These are phyloP conservation scores for Xestoiulus laeticollis DNA, from an alignment of 2,888 invertebrate genomes.

Conservation along the genomic window DNA sequence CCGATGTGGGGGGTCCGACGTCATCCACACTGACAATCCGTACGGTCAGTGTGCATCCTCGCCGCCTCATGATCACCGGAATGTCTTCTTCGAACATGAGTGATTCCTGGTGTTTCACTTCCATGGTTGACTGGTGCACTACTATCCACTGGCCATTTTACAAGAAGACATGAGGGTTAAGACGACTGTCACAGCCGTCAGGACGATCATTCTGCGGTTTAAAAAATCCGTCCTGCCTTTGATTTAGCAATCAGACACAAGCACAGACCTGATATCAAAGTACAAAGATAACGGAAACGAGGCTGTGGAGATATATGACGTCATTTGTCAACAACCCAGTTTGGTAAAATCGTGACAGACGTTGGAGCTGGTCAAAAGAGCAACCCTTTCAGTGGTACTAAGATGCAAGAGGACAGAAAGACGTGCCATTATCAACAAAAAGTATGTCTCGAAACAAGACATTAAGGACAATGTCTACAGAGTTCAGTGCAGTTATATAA, in stretches of 20 bases:
- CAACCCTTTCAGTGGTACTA: background rate
- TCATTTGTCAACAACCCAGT: background rate
- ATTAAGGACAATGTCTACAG: background rate
- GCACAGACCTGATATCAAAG: background rate
- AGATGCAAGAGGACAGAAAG: background rate
- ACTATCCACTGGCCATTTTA: background rate
- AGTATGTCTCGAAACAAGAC: background rate
- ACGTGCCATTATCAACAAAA: background rate
- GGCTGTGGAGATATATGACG: background rate
- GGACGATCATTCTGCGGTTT: background rate
- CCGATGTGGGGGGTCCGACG: background rate
- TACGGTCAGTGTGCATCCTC: slow-evolving; percentile 62
- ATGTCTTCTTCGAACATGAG: slow-evolving; percentile 62
- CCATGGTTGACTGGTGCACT: background rate
- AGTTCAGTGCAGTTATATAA: background rate
- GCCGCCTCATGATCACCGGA: slow-evolving; percentile 62
- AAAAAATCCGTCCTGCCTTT: background rate
- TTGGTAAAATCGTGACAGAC: background rate
- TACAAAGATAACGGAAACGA: background rate
- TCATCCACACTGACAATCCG: slow-evolving; percentile 62
- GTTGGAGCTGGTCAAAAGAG: background rate
- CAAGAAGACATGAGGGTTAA: background rate
- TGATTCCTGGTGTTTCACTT: slow-evolving; percentile 54
- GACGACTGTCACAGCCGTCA: background rate
- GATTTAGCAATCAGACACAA: background rate